Conservation (phyloP, 1,140 invertebrate species). For the Triops cancriformis region DNA sequence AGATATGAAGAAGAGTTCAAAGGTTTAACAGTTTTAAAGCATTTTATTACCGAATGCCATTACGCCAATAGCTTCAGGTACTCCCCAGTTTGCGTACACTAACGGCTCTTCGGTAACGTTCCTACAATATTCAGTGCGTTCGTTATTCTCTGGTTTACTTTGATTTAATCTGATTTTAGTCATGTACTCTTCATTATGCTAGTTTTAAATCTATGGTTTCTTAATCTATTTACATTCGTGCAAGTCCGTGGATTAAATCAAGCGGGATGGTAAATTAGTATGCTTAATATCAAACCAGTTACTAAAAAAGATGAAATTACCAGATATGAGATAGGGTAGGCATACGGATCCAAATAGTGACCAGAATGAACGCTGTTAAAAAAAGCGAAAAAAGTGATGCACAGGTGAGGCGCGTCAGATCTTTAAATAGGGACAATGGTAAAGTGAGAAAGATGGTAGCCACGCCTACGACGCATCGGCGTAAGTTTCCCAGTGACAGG, state of each 20-base stretch:
- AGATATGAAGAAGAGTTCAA: background rate
- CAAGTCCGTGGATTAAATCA: background rate
- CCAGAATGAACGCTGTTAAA: conserved; percentile 63
- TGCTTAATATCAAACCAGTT: too few relatives aligned
- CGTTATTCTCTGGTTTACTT: too few relatives aligned
- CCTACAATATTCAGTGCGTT: background rate
- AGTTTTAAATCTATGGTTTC: too few relatives aligned
- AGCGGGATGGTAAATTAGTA: too few relatives aligned
- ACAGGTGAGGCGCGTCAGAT: conserved; percentile 68
- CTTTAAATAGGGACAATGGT: conserved; percentile 71
- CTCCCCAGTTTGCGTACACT: conserved; percentile 57
- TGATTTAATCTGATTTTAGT: too few relatives aligned
- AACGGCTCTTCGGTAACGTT: conserved; percentile 52
- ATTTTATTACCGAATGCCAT: conserved; percentile 66
- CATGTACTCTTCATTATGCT: too few relatives aligned
- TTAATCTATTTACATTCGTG: background rate
- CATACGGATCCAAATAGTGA: conserved; percentile 58
- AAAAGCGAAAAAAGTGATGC: conserved; percentile 68
- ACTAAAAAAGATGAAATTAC: conserved; percentile 32
- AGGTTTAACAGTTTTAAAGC: conserved; percentile 18
- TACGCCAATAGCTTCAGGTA: conserved; percentile 72
- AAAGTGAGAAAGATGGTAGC: conserved; percentile 66
- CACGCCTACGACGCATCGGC: conserved; percentile 53
- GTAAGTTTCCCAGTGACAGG: background rate
- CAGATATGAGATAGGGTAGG: conserved; percentile 38